A percentile compares a stretch with the other conserved stretches of the same genome.
Conservation (phyloP, 2,888 invertebrate genomes). For the Bombylius discolor region DNA sequence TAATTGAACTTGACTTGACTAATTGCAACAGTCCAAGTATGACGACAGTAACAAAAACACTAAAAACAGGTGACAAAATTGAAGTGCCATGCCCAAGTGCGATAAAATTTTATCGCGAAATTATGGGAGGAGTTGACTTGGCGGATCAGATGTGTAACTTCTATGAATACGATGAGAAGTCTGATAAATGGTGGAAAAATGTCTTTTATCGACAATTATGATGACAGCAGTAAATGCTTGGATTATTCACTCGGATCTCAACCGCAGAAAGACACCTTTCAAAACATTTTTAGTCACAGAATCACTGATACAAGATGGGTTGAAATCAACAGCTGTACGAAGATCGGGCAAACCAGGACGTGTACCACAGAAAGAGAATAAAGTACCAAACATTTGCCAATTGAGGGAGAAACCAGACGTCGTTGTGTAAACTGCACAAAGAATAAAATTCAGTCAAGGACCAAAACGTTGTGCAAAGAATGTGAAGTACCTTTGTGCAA, state of each 20-base stretch:
- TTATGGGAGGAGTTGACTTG: constrained; percentile 9
- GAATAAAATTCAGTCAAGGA: too few species aligned
- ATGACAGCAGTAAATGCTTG: constrained; percentile 2
- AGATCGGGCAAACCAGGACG: not conserved
- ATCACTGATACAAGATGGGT: constrained; percentile 2
- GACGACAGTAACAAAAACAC: not conserved
- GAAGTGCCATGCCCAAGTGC: constrained; percentile 1
- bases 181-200: constrained; percentile 11
- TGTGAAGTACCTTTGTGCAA: too few species aligned
- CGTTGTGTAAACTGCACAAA: too few species aligned
- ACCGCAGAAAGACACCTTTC: constrained; percentile 1
- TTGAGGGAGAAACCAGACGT: too few species aligned
- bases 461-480: too few species aligned
- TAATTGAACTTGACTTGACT: too few species aligned
- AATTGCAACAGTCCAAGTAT: constrained; percentile 1
- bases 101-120: constrained; percentile 9
- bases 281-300: constrained; percentile 9
- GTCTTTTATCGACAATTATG: constrained; percentile 9
- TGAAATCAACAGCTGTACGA: not conserved
- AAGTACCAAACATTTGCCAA: too few species aligned
- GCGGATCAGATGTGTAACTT: constrained; percentile 10
- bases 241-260: not conserved
- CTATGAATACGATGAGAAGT: constrained; percentile 8
- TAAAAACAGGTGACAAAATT: not conserved
- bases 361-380: too few species aligned